Evolutionary conservation across 1,140 invertebrate genomes (phyloP).

Genomic region (Phenacoccus solenopsis): DNA sequence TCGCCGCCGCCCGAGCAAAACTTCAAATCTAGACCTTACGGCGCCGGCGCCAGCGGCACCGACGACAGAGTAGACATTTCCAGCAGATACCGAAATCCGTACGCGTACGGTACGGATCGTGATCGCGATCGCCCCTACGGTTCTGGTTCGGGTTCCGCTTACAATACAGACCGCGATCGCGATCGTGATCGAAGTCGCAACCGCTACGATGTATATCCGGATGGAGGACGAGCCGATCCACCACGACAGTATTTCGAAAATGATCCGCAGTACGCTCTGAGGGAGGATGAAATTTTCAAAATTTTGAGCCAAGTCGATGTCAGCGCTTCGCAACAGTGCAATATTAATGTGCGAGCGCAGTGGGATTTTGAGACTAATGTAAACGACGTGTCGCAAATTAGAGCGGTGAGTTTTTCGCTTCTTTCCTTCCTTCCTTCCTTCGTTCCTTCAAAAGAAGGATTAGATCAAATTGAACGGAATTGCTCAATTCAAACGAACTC

Average conservation of each 20-base stretch:
- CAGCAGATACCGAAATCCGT: neutral
- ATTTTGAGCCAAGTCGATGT: slow-evolving; percentile 44
- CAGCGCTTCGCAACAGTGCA: slow-evolving; percentile 59
- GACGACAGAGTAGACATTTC: neutral
- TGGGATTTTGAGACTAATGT: slow-evolving; percentile 82
- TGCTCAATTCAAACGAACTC: no score
- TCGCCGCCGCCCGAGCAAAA: neutral
- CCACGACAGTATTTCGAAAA: slow-evolving; percentile 9
- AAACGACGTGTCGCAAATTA: slow-evolving; percentile 62
- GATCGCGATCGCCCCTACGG: no score
- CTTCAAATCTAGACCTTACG: neutral
- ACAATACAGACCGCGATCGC: neutral
- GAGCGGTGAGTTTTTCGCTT: slow-evolving; percentile 71
- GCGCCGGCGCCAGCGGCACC: neutral
- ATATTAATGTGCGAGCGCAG: slow-evolving; percentile 65
- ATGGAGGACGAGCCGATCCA: neutral
- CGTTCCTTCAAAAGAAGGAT: no score
- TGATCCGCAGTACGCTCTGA: neutral
- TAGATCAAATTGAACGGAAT: no score
- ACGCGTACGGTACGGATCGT: neutral
- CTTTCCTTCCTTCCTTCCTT: no score
- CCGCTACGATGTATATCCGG: neutral
- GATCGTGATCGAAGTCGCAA: neutral
- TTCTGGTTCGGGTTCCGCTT: neutral
- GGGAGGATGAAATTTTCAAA: slow-evolving; percentile 11